Conservation (phyloP, 2,888 invertebrate species). For the Cryptocheilus praepositus region DNA sequence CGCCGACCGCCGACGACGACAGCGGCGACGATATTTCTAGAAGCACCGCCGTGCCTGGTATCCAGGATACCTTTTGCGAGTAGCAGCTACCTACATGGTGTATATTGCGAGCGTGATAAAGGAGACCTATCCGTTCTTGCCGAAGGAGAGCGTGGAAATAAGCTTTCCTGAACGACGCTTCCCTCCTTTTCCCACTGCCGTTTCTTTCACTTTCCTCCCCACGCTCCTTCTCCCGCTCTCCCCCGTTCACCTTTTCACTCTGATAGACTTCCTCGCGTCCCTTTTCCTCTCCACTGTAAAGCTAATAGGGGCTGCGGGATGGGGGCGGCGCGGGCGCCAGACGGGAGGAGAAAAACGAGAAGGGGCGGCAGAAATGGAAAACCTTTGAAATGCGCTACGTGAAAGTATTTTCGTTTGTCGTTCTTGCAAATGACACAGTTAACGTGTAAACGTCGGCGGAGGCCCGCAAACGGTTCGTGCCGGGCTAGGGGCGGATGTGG, state of each 20-base stretch:
- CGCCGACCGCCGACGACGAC: conserved; percentile 42
- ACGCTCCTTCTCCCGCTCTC: conserved; percentile 14
- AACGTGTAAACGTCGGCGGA: conserved; percentile 36
- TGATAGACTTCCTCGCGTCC: conserved; percentile 13
- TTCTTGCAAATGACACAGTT: conserved; percentile 40
- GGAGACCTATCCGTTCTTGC: conserved; percentile 57
- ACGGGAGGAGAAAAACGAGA: neutral
- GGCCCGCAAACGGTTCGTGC: neutral
- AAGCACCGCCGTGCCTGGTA: conserved; percentile 41
- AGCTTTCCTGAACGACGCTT: conserved; percentile 55
- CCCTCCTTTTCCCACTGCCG: conserved; percentile 31
- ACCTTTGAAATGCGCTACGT: conserved; percentile 35
- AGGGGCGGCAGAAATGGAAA: conserved; percentile 14
- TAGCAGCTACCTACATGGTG: conserved; percentile 44
- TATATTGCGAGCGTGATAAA: conserved; percentile 58
- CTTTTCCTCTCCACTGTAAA: neutral
- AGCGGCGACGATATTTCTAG: conserved; percentile 50
- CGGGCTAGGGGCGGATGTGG: neutral
- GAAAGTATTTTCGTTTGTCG: conserved; percentile 30
- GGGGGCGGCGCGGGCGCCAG: neutral
- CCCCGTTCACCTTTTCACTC: conserved; percentile 23
- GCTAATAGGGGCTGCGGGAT: conserved; percentile 24
- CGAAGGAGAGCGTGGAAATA: conserved; percentile 57
- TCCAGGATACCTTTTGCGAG: conserved; percentile 52
- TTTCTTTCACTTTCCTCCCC: conserved; percentile 25